These are phyloP conservation scores for Pagetopsis macropterus DNA, from an alignment of 2,797 vertebrate species.

Conservation along the genomic window DNA sequence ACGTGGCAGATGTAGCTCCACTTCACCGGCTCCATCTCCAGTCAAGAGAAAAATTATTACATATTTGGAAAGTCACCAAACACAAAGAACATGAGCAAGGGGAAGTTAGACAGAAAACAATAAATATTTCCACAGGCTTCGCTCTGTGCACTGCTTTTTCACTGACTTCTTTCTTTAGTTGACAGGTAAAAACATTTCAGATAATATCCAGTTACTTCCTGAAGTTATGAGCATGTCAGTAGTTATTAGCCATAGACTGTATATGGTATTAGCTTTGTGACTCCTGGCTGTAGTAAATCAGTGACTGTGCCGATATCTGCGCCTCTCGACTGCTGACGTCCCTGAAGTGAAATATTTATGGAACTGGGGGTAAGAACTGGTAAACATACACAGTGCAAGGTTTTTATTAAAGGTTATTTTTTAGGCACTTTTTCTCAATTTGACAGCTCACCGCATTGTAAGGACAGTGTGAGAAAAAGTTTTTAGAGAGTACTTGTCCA, in stretches of 20 bases:
- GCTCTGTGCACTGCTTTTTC: conserved; percentile 5
- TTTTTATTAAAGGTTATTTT: not conserved
- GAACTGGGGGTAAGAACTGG: not conserved
- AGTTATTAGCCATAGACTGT: not conserved
- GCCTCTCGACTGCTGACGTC: conserved; percentile 1
- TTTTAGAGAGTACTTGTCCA: too few species aligned
- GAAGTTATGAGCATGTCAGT: conserved; percentile 6
- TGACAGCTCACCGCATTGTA: conserved; percentile 7
- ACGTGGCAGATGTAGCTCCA: conserved; percentile 37
- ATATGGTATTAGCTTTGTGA: conserved; percentile 2
- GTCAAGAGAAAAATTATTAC: conserved; percentile 56
- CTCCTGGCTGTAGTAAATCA: conserved; percentile 25
- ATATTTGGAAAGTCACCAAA: conserved; percentile 48
- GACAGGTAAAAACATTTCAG: conserved; percentile 23
- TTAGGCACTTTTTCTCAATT: not conserved
- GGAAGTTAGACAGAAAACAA: conserved; percentile 18
- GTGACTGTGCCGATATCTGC: conserved; percentile 16
- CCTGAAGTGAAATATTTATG: conserved; percentile 13
- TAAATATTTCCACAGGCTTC: conserved; percentile 25
- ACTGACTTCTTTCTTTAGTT: conserved; percentile 10
- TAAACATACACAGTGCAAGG: not conserved
- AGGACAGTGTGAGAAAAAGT: not conserved
- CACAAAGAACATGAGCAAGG: conserved; percentile 8
- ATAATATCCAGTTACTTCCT: conserved; percentile 31
- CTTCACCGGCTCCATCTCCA: conserved; percentile 47